phyloP scores from a whole-genome alignment of 2,113 vertebrate species.

The Brachyistius frenatus region DNA sequence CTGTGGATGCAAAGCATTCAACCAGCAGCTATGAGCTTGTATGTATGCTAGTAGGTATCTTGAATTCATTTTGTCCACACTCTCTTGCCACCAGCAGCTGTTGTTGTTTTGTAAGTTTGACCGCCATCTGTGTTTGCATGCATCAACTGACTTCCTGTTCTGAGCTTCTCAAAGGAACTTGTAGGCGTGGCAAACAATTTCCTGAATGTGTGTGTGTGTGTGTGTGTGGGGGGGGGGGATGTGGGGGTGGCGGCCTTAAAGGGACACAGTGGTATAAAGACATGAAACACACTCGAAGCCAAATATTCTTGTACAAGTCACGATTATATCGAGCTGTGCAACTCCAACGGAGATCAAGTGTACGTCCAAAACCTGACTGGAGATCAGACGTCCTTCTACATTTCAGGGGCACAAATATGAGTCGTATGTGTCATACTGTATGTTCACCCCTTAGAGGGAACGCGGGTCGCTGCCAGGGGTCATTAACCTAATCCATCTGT shows the following conservation, averaged over 20 bases:
- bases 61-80: background rate
- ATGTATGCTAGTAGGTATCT: no score
- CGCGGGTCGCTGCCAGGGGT: constrained; percentile 37
- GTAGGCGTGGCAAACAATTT: constrained; percentile 33
- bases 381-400: constrained; percentile 5
- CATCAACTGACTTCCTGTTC: constrained; percentile 22
- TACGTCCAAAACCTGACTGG: no score
- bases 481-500: constrained; percentile 63
- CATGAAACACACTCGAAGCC: no score
- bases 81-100: background rate
- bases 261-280: background rate
- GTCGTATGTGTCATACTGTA: background rate
- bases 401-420: constrained; percentile 59
- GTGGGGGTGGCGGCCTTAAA: constrained; percentile 58
- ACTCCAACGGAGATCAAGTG: no score
- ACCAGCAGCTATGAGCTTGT: no score
- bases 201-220: constrained; percentile 8
- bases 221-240: background rate
- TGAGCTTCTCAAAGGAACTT: constrained; percentile 14
- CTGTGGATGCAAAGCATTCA: no score
- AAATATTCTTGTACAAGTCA: no score
- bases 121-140: background rate
- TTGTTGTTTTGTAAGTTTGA: background rate
- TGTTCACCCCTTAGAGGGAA: constrained; percentile 22
- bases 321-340: no score